A percentile compares a stretch with the other conserved stretches of the same genome.
These are phyloP conservation scores for Encarsia formosa DNA, from an alignment of 2,888 invertebrate genomes.

Conservation along the genomic window DNA sequence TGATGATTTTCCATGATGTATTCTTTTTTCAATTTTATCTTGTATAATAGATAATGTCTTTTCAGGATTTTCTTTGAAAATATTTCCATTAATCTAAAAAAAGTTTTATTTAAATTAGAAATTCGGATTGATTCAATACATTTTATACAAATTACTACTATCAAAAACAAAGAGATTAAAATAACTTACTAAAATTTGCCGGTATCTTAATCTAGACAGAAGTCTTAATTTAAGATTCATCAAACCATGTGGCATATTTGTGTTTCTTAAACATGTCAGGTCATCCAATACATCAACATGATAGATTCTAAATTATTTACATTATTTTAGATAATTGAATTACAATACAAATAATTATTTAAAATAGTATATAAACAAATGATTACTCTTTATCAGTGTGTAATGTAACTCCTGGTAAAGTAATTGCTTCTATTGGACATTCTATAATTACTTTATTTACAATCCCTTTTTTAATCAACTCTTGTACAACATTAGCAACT, in stretches of 20 bases:
- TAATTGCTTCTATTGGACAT: constrained; percentile 29
- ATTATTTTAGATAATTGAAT: background rate
- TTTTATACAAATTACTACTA: background rate
- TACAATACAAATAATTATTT: constrained; percentile 1
- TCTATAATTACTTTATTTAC: constrained; percentile 34
- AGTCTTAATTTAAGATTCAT: constrained; percentile 52
- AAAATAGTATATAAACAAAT: background rate
- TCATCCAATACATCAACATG: constrained; percentile 52
- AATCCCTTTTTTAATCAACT: background rate
- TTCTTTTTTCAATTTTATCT: background rate
- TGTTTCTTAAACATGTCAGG: constrained; percentile 46
- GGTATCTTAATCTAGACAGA: constrained; percentile 44
- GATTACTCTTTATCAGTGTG: constrained; percentile 21
- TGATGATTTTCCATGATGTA: background rate
- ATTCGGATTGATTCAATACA: background rate
- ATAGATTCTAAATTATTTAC: constrained; percentile 38
- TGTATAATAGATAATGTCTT: background rate
- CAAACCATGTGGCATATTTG: constrained; percentile 44
- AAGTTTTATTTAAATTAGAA: too few relatives aligned
- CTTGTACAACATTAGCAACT: constrained; percentile 2
- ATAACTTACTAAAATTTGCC: constrained; percentile 20
- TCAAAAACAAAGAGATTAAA: background rate
- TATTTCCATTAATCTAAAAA: constrained; percentile 6
- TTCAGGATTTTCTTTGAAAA: constrained; percentile 3
- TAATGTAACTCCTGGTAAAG: constrained; percentile 31